These are phyloP conservation scores for Ophraella communa DNA, from an alignment of 2,888 invertebrate species.

Conservation along the genomic window DNA sequence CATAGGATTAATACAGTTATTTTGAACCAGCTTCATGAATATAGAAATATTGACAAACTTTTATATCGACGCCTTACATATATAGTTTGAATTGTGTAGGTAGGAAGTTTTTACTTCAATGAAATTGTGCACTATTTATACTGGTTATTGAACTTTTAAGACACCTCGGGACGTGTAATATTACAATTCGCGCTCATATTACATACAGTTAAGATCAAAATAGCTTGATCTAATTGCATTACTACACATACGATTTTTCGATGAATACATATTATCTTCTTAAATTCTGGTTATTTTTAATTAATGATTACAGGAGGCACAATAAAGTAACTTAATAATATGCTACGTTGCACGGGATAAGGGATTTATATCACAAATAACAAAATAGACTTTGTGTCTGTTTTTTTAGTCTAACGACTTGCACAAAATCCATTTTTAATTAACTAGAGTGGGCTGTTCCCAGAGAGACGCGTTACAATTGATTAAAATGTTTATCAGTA, in stretches of 20 bases:
- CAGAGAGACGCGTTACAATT: background rate
- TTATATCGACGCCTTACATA: too few relatives aligned
- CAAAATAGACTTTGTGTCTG: conserved; percentile 13
- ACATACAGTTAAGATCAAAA: background rate
- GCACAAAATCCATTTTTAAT: conserved; percentile 20
- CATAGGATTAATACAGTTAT: background rate
- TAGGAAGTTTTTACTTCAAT: too few relatives aligned
- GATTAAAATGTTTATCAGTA: too few relatives aligned
- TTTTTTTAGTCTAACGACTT: background rate
- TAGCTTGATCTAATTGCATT: background rate
- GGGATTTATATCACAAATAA: conserved; percentile 17
- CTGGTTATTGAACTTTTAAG: too few relatives aligned
- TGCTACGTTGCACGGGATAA: conserved; percentile 11
- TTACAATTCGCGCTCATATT: too few relatives aligned
- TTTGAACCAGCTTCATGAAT: background rate
- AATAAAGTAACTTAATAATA: conserved; percentile 22
- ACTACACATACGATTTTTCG: conserved; percentile 3
- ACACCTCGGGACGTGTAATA: too few relatives aligned
- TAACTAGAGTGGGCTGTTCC: conserved; percentile 9
- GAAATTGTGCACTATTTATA: too few relatives aligned
- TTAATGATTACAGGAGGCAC: conserved; percentile 20
- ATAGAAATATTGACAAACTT: background rate
- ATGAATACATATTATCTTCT: conserved; percentile 12
- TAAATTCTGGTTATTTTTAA: conserved; percentile 14
- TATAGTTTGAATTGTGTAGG: too few relatives aligned